These are phyloP conservation scores for Phrynocephalus versicolor DNA, from an alignment of 2,113 vertebrate species.

Conservation along the genomic window DNA sequence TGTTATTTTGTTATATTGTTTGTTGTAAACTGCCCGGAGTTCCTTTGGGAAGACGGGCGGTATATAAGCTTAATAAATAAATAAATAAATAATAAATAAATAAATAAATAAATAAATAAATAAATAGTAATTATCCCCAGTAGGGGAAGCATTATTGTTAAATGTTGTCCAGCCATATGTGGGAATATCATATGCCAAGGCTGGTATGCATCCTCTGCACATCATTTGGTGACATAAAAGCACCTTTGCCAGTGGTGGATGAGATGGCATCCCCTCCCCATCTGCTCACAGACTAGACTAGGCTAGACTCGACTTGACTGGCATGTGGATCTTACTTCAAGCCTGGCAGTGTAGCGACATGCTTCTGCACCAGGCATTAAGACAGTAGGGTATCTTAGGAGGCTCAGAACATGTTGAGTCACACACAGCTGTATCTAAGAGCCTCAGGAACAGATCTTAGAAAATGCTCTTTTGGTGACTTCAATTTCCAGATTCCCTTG, in stretches of 20 bases:
- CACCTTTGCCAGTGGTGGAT: neutral
- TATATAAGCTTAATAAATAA: too few species aligned
- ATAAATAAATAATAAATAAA: too few species aligned
- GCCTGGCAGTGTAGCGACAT: neutral
- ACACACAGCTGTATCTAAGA: neutral
- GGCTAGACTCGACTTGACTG: neutral
- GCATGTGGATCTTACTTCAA: neutral
- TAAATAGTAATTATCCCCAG: too few species aligned
- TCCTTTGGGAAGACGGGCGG: too few species aligned
- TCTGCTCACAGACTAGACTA: neutral
- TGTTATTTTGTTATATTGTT: too few species aligned
- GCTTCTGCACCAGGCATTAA: neutral
- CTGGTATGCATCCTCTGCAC: neutral
- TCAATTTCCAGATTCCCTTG: neutral
- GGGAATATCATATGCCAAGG: neutral
- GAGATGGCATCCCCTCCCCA: too few species aligned
- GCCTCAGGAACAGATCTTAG: neutral
- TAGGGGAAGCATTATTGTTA: neutral
- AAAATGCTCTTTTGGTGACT: neutral
- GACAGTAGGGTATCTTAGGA: neutral
- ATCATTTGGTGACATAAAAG: neutral
- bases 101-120: too few species aligned
- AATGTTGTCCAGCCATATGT: neutral
- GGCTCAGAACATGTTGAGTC: neutral
- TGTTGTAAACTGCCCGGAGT: too few species aligned